Conservation (phyloP, 2,113 vertebrate species). For the Ciconia maguari region DNA sequence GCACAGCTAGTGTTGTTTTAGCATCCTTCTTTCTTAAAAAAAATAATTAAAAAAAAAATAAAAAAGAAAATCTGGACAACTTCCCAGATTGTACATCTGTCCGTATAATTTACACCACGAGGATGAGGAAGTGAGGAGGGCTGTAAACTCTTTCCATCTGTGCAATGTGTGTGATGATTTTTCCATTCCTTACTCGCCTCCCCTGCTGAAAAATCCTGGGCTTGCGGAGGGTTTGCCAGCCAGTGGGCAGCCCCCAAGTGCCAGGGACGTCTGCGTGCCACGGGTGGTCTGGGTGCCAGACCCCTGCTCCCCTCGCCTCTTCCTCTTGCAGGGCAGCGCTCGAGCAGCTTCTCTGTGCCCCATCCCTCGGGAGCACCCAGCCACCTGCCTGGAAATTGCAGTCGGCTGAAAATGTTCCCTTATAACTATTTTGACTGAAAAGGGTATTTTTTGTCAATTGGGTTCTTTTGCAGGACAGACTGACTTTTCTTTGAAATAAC, state of each 20-base stretch:
- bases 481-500: neutral
- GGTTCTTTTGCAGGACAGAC: neutral
- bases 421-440: neutral
- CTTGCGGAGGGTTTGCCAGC: neutral
- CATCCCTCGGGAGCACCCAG: neutral
- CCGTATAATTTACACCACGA: conserved; percentile 64
- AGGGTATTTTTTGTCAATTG: neutral
- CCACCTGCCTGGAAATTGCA: neutral
- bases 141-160: conserved; percentile 70
- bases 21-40: conserved; percentile 34
- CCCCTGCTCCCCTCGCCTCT: neutral
- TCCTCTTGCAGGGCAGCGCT: neutral
- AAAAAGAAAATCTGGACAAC: conserved; percentile 32
- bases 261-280: neutral
- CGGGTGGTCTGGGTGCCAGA: neutral
- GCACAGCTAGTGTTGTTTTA: conserved; percentile 47
- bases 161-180: conserved; percentile 64
- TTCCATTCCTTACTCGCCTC: conserved; percentile 38
- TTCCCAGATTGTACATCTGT: conserved; percentile 69
- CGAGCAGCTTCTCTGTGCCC: fast-evolving
- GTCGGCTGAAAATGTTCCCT: neutral
- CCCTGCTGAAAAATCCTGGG: neutral
- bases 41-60: neutral
- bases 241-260: neutral
- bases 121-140: conserved; percentile 65